Percentiles rank a stretch among this genome's conserved stretches.
Evolutionary conservation across 2,888 invertebrate species (phyloP).

Genomic region (Dendrolimus houi): DNA sequence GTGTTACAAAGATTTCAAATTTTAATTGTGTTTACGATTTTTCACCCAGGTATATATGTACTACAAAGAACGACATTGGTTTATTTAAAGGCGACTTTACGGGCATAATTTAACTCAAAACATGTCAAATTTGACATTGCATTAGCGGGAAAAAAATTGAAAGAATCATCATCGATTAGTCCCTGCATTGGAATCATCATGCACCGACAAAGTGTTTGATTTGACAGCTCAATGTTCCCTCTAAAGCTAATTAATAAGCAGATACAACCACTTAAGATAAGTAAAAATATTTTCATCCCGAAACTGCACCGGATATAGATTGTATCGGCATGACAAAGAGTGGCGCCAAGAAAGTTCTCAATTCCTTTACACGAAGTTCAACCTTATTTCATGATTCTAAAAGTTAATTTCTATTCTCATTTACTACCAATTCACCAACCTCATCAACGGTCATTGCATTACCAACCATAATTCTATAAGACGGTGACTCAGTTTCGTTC

Average conservation of each 20-base stretch:
- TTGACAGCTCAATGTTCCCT: slow-evolving; percentile 68
- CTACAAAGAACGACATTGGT: too few relatives aligned
- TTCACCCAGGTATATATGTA: too few relatives aligned
- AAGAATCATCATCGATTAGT: slow-evolving; percentile 64
- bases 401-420: slow-evolving; percentile 16
- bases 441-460: slow-evolving; percentile 13
- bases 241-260: slow-evolving; percentile 73
- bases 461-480: slow-evolving; percentile 16
- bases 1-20: too few relatives aligned
- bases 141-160: slow-evolving; percentile 37
- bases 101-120: not conserved
- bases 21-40: too few relatives aligned
- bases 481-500: slow-evolving; percentile 26
- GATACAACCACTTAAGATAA: slow-evolving; percentile 76
- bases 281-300: slow-evolving; percentile 75
- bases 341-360: slow-evolving; percentile 56
- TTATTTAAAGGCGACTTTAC: too few relatives aligned
- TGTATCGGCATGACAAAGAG: slow-evolving; percentile 72
- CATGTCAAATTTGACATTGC: slow-evolving; percentile 27
- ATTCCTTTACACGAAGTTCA: slow-evolving; percentile 11
- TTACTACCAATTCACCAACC: slow-evolving; percentile 18
- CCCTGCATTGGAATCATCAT: slow-evolving; percentile 26
- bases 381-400: slow-evolving; percentile 11
- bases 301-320: slow-evolving; percentile 75
- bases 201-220: slow-evolving; percentile 68